Base-by-base conservation (phyloP, 2,797 vertebrate species). In the Merluccius polli region DNA sequence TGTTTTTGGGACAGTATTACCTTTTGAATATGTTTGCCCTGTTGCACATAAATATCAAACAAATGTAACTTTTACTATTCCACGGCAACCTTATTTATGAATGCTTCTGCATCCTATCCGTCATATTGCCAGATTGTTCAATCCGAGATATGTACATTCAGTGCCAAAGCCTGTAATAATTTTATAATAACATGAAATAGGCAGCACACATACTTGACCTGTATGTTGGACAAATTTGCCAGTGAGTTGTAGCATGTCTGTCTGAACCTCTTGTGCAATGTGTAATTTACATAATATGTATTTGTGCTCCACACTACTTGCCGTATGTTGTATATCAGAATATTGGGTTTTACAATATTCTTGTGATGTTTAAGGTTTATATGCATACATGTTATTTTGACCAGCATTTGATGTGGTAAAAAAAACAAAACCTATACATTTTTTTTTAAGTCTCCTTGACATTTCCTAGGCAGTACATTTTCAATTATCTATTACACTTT, bases 141-240 rank as follows among this genome's bases (percentile, higher is more conserved):
- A 44, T 65, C 65, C 38, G 65, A 59, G 68, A 74, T 59, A 75
- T 83, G 36, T 44, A 21, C 12, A 72, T 85, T 84, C 85, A 84
- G 88, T 88, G 88, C 87, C 87, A 90, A 90, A 90, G 84, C 87
- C 81, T 82, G 84, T 79, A 82, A 73, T 73, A 68, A 81, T 78
- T 84, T 75, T 82, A 74, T 76, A 76, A 73, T 33, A 38, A 73
- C 67, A 63, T 76, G 24, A 83, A 73, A 69, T 71, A 71, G 79
- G 77, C 73, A 71, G 77, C 73, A 71, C 82, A 81, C 78, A 78
- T 78, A 81, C 81, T 86, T 83, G 79, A 85, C 74, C 77, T 79
- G 79, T 78, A 73, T 77, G 74, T 70, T 77, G 73, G 70, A 84
- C 70, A 69, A 70, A 77, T 71, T 73, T 81, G 72, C 77, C 79